Conservation (phyloP, 1,140 invertebrate species). For the Gryon sp. region DNA sequence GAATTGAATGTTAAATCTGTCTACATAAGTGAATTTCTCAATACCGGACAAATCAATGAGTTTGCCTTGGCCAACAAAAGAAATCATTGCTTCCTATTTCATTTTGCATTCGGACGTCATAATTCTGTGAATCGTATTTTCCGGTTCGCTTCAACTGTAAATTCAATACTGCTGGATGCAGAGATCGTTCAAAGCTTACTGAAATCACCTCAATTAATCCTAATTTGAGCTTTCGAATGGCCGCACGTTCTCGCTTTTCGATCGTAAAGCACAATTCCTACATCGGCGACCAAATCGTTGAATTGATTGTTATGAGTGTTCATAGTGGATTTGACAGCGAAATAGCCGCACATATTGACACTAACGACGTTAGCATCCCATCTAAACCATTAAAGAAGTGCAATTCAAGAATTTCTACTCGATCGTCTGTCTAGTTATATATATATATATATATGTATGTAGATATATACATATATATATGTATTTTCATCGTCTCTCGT, state of each 20-base stretch:
- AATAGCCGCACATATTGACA: conserved; percentile 37
- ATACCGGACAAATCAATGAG: neutral
- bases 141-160: conserved; percentile 45
- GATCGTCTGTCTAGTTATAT: too few relatives aligned
- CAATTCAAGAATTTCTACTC: conserved; percentile 2
- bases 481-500: too few relatives aligned
- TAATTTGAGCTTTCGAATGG: conserved; percentile 53
- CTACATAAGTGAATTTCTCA: neutral
- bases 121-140: conserved; percentile 47
- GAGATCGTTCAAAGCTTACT: conserved; percentile 56
- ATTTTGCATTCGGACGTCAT: conserved; percentile 37
- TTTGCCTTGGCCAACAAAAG: conserved; percentile 20
- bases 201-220: conserved; percentile 60
- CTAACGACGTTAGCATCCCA: conserved; percentile 29
- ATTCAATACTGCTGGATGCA: conserved; percentile 57
- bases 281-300: conserved; percentile 44
- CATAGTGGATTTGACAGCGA: conserved; percentile 45
- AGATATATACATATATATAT: too few relatives aligned
- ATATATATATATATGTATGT: too few relatives aligned
- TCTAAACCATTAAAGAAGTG: conserved; percentile 12
- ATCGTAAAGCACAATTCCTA: conserved; percentile 58
- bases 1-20: too few relatives aligned
- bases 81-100: conserved; percentile 44
- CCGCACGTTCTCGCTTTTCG: conserved; percentile 44
- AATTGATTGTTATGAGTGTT: conserved; percentile 56